Base-by-base conservation (phyloP, 2,797 vertebrate species). In the Hoplostethus atlanticus region DNA sequence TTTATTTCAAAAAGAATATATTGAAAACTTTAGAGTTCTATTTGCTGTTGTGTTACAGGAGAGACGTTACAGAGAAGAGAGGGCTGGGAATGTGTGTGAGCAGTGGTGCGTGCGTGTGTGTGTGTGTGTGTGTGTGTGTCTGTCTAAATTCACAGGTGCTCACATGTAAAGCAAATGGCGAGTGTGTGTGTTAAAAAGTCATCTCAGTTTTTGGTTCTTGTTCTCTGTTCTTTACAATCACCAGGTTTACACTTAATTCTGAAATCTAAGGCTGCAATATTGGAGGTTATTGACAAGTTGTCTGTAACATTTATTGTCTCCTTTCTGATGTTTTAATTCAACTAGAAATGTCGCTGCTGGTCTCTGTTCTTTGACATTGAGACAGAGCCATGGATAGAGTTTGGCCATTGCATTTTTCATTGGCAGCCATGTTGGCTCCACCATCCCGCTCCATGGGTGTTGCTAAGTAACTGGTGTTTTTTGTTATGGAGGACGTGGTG, bases 181-280 rank as follows among this genome's bases (percentile, higher is more conserved):
- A 21, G 61, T 13, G 40, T 12, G 55, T 60, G 64, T 84, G 74
- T 90, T 80, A 30, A 55, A 77, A 62, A 16, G 58, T 86, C 84
- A 88, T 83, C 80, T 91, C 88, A 83, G 76, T 87, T 85, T 86
- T 87, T 87, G 60, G 51, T 80, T 84, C 61, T 59, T 56, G 73
- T 87, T 84, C 69, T 89, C 70, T 80, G 67, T 80, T 88, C 74
- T 86, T 77, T 84, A 70, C 78, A 76, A 85, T 89, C 81, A 84
- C 76, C 71, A 80, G 89, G 91, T 93, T 94, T 95, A 92, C 92
- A 91, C 76, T 88, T 82, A 65, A 84, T 80, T 92, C 87, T 83
- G 86, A 77, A 87, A 90, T 84, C 42, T 13, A 78, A 54, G 71
- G 77, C 74, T 89, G 84, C 72, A 84, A 77, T 83, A 81, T 74